Conservation (phyloP, 2,888 invertebrate genomes). For the Drosophila longiperda region DNA sequence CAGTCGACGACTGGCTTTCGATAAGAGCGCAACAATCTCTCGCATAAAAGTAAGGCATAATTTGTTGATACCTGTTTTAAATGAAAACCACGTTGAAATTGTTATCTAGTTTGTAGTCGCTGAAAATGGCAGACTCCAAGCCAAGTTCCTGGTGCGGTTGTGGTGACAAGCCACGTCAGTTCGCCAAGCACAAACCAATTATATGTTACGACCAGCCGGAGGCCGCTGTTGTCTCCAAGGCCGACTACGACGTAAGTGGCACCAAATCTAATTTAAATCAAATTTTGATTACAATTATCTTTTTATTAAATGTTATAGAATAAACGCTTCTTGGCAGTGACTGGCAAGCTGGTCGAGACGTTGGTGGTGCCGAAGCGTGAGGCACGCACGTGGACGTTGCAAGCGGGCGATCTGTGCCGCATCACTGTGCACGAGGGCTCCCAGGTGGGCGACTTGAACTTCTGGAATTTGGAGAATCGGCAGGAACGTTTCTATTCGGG, state of each 20-base stretch:
- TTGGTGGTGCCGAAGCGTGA: constrained; percentile 83
- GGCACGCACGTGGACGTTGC: constrained; percentile 85
- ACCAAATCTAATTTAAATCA: too few species aligned
- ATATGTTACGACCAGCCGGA: constrained; percentile 84
- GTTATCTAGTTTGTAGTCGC: neutral
- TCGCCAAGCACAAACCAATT: constrained; percentile 75
- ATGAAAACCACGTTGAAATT: neutral
- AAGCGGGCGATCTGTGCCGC: constrained; percentile 85
- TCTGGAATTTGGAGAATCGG: constrained; percentile 85
- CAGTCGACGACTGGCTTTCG: constrained; percentile 21
- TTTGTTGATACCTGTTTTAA: neutral
- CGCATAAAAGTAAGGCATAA: neutral
- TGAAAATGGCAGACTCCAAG: constrained; percentile 34
- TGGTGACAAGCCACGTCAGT: constrained; percentile 74
- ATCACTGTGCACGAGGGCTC: constrained; percentile 85
- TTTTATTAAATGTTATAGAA: constrained; percentile 34
- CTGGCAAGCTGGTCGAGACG: constrained; percentile 77
- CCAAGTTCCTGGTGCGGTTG: constrained; percentile 82
- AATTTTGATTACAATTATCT: neutral
- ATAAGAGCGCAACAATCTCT: neutral
- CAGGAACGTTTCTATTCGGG: constrained; percentile 85
- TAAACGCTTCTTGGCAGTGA: constrained; percentile 78
- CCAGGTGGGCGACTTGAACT: constrained; percentile 86
- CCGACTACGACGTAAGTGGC: constrained; percentile 78
- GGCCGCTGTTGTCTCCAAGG: constrained; percentile 77